Evolutionary conservation across 2,113 vertebrate genomes (phyloP).

Genomic region (Opisthocomus hoazin): DNA sequence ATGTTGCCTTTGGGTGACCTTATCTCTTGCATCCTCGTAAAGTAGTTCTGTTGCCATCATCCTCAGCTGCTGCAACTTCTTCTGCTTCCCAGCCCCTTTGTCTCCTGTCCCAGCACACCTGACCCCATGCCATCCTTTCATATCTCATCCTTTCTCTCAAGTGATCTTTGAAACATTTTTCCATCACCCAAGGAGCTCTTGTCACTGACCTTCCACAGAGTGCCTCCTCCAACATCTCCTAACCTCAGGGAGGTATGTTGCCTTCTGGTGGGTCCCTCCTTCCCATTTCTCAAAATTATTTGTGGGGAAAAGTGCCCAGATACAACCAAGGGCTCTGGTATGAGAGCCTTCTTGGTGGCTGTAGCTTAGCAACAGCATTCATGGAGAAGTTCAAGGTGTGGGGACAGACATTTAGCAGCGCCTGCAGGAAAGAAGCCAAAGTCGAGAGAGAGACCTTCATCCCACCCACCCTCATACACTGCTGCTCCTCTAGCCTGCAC

Average conservation of each 20-base stretch:
- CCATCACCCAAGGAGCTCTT: not conserved
- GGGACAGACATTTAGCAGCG: not conserved
- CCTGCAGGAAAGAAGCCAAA: not conserved
- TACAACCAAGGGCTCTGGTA: not conserved
- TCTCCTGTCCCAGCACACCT: not conserved
- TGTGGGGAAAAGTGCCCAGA: not conserved
- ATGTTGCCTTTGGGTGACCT: not conserved
- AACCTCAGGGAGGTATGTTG: not conserved
- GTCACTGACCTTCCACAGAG: not conserved
- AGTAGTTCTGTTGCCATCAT: not conserved
- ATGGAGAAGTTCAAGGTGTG: conserved; percentile 43
- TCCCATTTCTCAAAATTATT: not conserved
- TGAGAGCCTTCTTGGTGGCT: not conserved
- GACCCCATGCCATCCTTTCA: not conserved
- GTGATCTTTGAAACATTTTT: not conserved
- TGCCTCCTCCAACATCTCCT: not conserved
- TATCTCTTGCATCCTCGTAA: not conserved
- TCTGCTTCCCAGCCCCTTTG: not conserved
- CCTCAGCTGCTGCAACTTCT: not conserved
- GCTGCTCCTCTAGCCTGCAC: not conserved
- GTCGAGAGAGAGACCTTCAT: not conserved
- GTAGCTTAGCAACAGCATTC: conserved; percentile 53
- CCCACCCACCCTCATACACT: not conserved
- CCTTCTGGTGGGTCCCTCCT: not conserved
- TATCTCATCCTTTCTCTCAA: not conserved